These are phyloP conservation scores for Hemitrygon akajei DNA, from an alignment of 2,797 vertebrate species.

Conservation along the genomic window DNA sequence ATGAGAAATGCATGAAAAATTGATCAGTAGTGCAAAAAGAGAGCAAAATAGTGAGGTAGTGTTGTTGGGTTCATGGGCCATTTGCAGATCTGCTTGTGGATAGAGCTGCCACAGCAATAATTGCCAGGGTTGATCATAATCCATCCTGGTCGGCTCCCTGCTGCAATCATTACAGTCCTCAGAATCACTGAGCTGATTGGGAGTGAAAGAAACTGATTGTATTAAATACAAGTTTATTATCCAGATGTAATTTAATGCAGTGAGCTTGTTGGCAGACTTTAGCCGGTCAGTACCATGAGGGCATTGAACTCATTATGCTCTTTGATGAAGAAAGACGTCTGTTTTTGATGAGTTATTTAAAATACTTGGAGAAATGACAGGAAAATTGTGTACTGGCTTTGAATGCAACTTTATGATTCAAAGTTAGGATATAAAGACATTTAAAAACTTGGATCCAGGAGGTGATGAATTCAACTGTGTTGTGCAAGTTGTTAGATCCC, in stretches of 20 bases:
- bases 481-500: not conserved
- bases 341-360: not conserved
- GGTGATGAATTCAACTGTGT: not conserved
- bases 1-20: too few relatives aligned
- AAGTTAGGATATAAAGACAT: not conserved
- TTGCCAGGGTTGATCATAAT: too few relatives aligned
- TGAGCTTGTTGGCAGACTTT: not conserved
- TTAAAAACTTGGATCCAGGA: not conserved
- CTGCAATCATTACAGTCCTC: not conserved
- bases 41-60: too few relatives aligned
- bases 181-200: not conserved
- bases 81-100: too few relatives aligned
- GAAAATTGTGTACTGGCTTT: not conserved
- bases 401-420: not conserved
- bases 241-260: constrained; percentile 5
- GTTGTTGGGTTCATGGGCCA: too few relatives aligned
- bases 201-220: not conserved
- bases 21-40: too few relatives aligned
- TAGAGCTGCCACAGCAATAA: not conserved
- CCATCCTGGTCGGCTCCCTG: too few relatives aligned
- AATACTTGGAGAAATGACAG: not conserved
- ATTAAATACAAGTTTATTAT: not conserved
- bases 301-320: not conserved
- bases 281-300: not conserved
- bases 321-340: not conserved